Percentiles rank a stretch among this genome's conserved stretches.
Conservation (phyloP, 2,888 invertebrate genomes). For the Sarcophaga variegata region DNA sequence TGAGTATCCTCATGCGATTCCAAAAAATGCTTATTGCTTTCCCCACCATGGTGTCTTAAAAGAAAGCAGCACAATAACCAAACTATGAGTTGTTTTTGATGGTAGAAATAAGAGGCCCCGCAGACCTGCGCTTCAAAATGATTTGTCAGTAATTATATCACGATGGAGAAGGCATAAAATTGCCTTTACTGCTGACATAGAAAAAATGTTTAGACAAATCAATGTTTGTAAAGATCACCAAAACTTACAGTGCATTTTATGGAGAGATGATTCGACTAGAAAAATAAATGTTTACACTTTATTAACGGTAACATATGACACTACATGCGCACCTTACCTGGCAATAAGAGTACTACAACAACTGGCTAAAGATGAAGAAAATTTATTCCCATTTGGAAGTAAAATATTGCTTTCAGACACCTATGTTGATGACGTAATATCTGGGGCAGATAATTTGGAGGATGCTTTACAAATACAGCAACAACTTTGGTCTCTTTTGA, state of each 20-base stretch:
- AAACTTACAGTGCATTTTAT: slow-evolving; percentile 39
- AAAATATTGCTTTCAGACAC: slow-evolving; percentile 33
- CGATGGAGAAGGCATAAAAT: slow-evolving; percentile 46
- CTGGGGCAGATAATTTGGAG: slow-evolving; percentile 9
- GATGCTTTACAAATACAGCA: background rate
- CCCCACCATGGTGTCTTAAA: no score
- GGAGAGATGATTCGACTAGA: slow-evolving; percentile 12
- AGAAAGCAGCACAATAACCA: no score
- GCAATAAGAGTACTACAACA: slow-evolving; percentile 53
- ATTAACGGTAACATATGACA: slow-evolving; percentile 20
- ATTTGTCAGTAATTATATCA: slow-evolving; percentile 27
- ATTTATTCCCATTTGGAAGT: slow-evolving; percentile 33
- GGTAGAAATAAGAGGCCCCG: slow-evolving; percentile 22
- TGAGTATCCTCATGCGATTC: slow-evolving; percentile 45
- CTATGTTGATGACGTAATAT: slow-evolving; percentile 38
- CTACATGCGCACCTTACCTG: slow-evolving; percentile 40
- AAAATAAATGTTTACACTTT: slow-evolving; percentile 36
- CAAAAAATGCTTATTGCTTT: slow-evolving; percentile 42
- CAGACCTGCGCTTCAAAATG: slow-evolving; percentile 40
- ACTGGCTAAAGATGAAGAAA: slow-evolving; percentile 34
- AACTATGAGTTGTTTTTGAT: no score
- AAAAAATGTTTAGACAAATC: slow-evolving; percentile 58
- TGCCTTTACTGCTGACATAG: slow-evolving; percentile 47
- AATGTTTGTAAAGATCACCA: slow-evolving; percentile 43
- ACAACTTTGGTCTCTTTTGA: slow-evolving; percentile 6